Percentiles rank a stretch among this genome's conserved stretches.
Evolutionary conservation across 2,888 invertebrate species (phyloP).

Genomic region (Rhingia campestris): DNA sequence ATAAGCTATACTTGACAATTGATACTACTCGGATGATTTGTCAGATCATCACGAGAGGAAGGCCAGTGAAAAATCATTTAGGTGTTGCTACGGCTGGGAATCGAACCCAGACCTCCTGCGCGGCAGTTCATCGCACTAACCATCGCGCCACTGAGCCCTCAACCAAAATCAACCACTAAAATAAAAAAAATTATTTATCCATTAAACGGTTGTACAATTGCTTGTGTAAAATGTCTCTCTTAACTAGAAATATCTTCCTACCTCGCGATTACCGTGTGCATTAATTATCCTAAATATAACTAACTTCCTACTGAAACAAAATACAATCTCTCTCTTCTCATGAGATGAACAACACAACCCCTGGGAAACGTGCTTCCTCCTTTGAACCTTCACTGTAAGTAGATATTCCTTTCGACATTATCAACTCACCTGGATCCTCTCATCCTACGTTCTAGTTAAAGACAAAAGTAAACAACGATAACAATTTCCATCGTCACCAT

Average conservation of each 20-base stretch:
- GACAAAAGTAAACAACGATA: conserved; percentile 43
- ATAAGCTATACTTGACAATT: too few species aligned
- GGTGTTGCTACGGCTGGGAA: too few species aligned
- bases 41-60: too few species aligned
- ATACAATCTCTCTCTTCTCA: not conserved
- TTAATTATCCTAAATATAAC: not conserved
- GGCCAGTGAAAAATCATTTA: too few species aligned
- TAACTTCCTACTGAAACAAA: not conserved
- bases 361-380: conserved; percentile 1
- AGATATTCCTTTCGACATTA: conserved; percentile 32
- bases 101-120: too few species aligned
- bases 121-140: too few species aligned
- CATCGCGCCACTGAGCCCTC: too few species aligned
- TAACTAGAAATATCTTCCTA: not conserved
- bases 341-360: conserved; percentile 8
- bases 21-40: too few species aligned
- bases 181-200: not conserved
- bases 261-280: not conserved
- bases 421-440: conserved; percentile 26
- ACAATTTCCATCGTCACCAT: conserved; percentile 16
- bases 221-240: not conserved
- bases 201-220: not conserved
- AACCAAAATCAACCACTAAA: not conserved
- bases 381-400: conserved; percentile 17
- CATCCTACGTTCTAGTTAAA: conserved; percentile 1